Evolutionary conservation across 2,888 invertebrate species (phyloP), one percentile per base, ranked within the genome.

Genomic region (Tiliacea citrago): DNA sequence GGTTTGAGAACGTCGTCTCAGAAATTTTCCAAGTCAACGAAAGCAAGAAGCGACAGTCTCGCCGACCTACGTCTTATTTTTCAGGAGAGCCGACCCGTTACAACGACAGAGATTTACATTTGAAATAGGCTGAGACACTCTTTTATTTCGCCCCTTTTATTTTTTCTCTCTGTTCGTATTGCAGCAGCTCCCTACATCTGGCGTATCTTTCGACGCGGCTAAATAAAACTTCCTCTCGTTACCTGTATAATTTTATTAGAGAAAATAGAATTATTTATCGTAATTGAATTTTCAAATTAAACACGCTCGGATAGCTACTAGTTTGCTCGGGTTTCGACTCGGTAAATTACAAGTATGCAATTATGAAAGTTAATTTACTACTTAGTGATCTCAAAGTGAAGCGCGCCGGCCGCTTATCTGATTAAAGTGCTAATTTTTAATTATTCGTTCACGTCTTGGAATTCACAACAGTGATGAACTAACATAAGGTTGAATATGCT

Each of bases 91-190:
- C 91, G 92, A 91, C 93, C 93, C 94, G 93, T 94, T 94, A 95
- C 94, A 93, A 91, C 92, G 93, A 89, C 92, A 91, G 91, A 94
- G 94, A 95, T 95, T 95, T 95, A 95, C 95, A 95, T 95, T 95
- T 93, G 92, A 93, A 95, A 93, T 93, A 93, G 93, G 93, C 93
- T 90, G 92, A 92, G 91, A 90, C 90, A 90, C 91, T 92, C 91
- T 93, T 94, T 93, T 94, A 93, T 95, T 93, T 92, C 86, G 87
- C 85, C 89, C 80, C 86, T 91, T 92, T 93, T 90, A 91, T 93
- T 93, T 77, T 92, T 92, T 91, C 77, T 89, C 85, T 88, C 86
- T 85, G 82, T 88, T 88, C 75, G 86, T 89, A 87, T 88, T 75
- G 85, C 82, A 85, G 89, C 86, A 86, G 76, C 77, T 81, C 74